Base-by-base conservation (phyloP, 2,888 invertebrate species). In the Amphipyra berbera region DNA sequence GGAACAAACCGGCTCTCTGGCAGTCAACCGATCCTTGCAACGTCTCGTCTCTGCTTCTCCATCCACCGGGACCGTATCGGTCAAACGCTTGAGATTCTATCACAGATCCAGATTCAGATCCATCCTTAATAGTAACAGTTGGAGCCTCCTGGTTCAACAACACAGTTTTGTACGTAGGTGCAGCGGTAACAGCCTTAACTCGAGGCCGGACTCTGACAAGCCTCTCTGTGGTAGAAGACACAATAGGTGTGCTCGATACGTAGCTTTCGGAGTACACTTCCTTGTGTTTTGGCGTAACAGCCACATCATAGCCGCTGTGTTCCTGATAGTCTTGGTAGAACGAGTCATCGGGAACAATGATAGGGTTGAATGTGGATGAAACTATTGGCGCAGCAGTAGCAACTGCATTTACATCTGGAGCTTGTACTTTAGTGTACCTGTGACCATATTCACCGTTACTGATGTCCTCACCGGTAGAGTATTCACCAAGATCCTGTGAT, bases 1-100 rank as follows among this genome's bases (percentile, higher is more conserved):
- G 95, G 95, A 95, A 96, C 68, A 95, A 89, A 76, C 96, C 96
- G 38, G 96, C 95, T 83, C 96, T 90, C 85, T 96, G 93, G 79
- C 96, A 96, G 76, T 96, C 96, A 7, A 96, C 92, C 0, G 95
- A 93, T n/a, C 96, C 96, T 85, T 96, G 95, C 10, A 96, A 87
- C 2, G 95, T 96, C 81, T 96, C 96, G 49, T 96, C 95, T 67
- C 95, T 89, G 71, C 95, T 94, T 72, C 96, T 93, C 88, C 93
- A 93, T 27, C 96, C 96, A n/a, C 96, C 96, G 0, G 96, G 96
- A 13, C 96, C 96, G 70, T 96, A 96, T 10, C 96, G 92, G 78
- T 96, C 96, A 70, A 96, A 95, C 0, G 95, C 86, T 72, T 94
- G 94, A n/a, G 94, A 89, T 8, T 94, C 89, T 15, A 93, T 70